A percentile compares a stretch with the other conserved stretches of the same genome.
Evolutionary conservation across 2,797 vertebrate species (phyloP).

Genomic region (Sebastes taczanowskii): DNA sequence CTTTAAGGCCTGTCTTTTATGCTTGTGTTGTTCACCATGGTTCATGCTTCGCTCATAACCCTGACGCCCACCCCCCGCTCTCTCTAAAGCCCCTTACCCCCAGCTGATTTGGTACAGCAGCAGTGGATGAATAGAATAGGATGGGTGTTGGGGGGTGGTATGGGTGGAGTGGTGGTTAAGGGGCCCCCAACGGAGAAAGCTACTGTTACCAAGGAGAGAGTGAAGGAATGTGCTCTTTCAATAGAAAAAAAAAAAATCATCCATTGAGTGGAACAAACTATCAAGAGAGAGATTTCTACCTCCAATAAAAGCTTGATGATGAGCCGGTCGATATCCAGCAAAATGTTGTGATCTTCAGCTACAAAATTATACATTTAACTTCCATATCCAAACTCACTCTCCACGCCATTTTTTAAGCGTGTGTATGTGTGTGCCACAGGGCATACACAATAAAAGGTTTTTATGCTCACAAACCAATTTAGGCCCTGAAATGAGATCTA

Average conservation of each 20-base stretch:
- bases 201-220: constrained; percentile 74
- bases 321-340: constrained; percentile 66
- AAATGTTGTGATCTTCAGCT: constrained; percentile 63
- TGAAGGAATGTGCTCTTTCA: constrained; percentile 71
- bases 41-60: constrained; percentile 44
- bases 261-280: constrained; percentile 51
- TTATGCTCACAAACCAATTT: constrained; percentile 81
- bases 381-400: constrained; percentile 64
- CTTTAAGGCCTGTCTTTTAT: constrained; percentile 54
- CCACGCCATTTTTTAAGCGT: constrained; percentile 18
- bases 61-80: constrained; percentile 22
- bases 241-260: constrained; percentile 39
- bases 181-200: constrained; percentile 66
- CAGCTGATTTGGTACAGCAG: constrained; percentile 70
- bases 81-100: constrained; percentile 44
- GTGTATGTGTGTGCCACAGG: constrained; percentile 32
- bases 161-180: constrained; percentile 41
- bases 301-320: constrained; percentile 61
- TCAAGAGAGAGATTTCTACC: constrained; percentile 40
- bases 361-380: constrained; percentile 68
- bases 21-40: constrained; percentile 45
- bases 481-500: constrained; percentile 81
- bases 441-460: constrained; percentile 73
- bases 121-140: constrained; percentile 61
- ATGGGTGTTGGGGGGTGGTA: constrained; percentile 33